phyloP scores from a whole-genome alignment of 2,113 vertebrate species.

The Spea bombifrons region DNA sequence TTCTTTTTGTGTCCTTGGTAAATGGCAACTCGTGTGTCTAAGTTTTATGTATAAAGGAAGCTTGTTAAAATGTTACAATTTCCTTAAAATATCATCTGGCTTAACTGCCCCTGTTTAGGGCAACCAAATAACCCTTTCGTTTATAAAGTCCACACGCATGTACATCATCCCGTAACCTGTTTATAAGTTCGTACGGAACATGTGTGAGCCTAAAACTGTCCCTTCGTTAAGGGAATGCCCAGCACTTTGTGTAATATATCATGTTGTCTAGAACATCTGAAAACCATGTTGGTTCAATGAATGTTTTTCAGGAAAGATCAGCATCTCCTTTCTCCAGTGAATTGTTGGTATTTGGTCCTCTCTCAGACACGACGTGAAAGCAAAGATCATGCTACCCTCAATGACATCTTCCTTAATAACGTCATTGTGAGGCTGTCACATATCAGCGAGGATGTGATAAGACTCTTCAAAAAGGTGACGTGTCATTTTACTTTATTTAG shows the following conservation, averaged over 20 bases:
- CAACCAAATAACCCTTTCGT: no score
- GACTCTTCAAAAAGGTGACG: conserved; percentile 96
- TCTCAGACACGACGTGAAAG: conserved; percentile 94
- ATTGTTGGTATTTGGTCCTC: conserved; percentile 97
- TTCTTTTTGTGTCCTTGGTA: background rate
- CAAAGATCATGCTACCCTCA: conserved; percentile 92
- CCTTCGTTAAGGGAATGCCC: no score
- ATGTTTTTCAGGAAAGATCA: conserved; percentile 85
- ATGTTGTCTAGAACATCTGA: no score
- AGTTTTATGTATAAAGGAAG: background rate
- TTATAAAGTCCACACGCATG: no score
- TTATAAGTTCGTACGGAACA: no score
- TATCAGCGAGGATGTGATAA: conserved; percentile 96
- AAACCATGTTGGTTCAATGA: background rate
- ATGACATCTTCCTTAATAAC: conserved; percentile 97
- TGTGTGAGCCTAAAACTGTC: no score
- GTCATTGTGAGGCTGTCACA: conserved; percentile 93
- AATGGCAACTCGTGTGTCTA: background rate
- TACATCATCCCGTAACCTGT: no score
- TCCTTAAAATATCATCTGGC: no score
- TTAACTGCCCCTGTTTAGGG: no score
- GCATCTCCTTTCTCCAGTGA: conserved; percentile 91
- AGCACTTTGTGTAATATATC: no score
- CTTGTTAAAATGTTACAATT: no score
- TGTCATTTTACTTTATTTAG: background rate